Percentiles rank a stretch among this genome's conserved stretches.
Evolutionary conservation across 2,797 vertebrate species (phyloP).

Genomic region (Ceyx erithaca): DNA sequence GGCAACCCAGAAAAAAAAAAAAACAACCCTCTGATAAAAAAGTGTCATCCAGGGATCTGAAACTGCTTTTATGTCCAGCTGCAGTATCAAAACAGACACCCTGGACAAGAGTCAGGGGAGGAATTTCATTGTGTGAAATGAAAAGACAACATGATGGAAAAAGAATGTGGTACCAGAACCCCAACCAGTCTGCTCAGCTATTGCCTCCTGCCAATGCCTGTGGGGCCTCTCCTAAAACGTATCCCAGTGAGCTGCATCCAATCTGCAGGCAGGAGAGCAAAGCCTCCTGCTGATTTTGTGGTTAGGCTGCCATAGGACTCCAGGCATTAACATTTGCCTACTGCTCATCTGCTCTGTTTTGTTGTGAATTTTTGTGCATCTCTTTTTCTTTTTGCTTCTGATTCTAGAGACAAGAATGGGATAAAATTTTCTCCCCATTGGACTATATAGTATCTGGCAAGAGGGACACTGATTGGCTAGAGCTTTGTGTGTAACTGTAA

Average conservation of each 20-base stretch:
- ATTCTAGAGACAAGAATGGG: neutral
- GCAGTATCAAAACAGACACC: neutral
- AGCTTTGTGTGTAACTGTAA: neutral
- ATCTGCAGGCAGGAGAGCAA: neutral
- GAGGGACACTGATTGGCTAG: neutral
- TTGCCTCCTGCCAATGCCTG: accelerated
- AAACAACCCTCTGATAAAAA: neutral
- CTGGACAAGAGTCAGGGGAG: accelerated
- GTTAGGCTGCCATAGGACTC: neutral
- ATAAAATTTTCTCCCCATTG: neutral
- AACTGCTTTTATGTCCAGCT: neutral
- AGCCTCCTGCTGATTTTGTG: neutral
- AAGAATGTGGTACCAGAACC: neutral
- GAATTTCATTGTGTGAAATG: neutral
- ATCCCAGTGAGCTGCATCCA: neutral
- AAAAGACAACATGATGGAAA: neutral
- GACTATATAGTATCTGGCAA: neutral
- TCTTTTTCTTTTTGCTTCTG: neutral
- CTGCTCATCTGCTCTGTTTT: neutral
- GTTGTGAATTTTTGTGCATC: neutral
- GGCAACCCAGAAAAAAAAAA: neutral
- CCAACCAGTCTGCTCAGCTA: neutral
- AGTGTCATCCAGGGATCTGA: neutral
- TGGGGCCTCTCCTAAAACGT: neutral
- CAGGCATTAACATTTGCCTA: neutral